Evolutionary conservation across 2,113 vertebrate genomes (phyloP).

Genomic region (Lamprologus ornatipinnis): DNA sequence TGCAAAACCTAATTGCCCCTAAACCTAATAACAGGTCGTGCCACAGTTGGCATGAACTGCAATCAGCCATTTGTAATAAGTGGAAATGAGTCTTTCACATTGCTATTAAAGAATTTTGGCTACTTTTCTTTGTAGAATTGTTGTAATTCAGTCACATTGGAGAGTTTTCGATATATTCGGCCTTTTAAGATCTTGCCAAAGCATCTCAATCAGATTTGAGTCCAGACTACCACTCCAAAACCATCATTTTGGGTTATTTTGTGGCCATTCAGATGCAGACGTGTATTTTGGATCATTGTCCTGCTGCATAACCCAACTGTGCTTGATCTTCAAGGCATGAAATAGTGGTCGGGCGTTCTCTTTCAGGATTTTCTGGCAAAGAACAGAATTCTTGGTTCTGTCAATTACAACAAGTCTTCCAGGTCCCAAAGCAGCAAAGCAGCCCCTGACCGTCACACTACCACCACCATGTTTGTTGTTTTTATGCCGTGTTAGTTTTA

Average conservation of each 20-base stretch:
- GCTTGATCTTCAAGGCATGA: not conserved
- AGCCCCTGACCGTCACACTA: not conserved
- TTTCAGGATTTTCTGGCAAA: not conserved
- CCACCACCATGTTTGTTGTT: not conserved
- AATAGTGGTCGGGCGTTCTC: rapidly evolving
- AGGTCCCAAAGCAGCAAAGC: not conserved
- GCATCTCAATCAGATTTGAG: not conserved
- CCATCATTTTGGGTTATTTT: rapidly evolving
- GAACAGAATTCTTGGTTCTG: not conserved
- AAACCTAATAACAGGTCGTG: not conserved
- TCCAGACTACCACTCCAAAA: not conserved
- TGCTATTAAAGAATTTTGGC: not conserved
- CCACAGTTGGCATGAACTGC: not conserved
- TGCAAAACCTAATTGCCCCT: not conserved
- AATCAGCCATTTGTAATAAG: not conserved
- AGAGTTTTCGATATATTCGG: not conserved
- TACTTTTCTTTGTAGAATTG: not conserved
- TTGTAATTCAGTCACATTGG: not conserved
- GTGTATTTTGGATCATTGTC: not conserved
- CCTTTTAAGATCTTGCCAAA: not conserved
- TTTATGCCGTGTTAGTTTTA: not conserved
- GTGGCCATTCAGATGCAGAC: not conserved
- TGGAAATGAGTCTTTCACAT: not conserved
- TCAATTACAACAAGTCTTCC: not conserved
- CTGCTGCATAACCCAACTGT: not conserved